Evolutionary conservation across 2,113 vertebrate genomes (phyloP).

Genomic region (Chlamydotis undulata): DNA sequence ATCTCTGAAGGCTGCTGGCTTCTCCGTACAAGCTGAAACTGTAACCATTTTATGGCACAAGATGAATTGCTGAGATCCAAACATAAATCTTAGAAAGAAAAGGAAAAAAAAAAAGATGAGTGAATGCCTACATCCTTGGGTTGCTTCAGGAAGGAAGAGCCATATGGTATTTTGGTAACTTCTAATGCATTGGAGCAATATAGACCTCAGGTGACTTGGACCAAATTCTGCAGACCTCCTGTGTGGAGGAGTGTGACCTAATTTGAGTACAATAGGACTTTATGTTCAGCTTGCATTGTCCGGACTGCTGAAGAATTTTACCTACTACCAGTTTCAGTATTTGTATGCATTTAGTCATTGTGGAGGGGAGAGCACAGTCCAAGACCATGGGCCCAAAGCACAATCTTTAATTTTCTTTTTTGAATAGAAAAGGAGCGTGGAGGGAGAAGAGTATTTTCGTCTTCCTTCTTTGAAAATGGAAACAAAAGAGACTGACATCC

Average conservation of each 20-base stretch:
- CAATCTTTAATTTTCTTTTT: background rate
- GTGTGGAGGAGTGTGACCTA: background rate
- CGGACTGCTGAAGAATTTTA: background rate
- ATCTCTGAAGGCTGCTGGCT: conserved; percentile 34
- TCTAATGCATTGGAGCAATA: background rate
- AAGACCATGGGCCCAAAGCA: background rate
- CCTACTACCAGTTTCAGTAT: background rate
- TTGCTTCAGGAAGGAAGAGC: background rate
- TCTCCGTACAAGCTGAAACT: conserved; percentile 25
- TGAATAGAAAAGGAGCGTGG: background rate
- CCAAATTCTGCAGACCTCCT: background rate
- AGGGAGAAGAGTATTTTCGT: background rate
- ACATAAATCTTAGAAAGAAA: conserved; percentile 29
- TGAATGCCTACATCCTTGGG: background rate
- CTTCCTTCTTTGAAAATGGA: conserved; percentile 11
- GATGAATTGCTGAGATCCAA: conserved; percentile 22
- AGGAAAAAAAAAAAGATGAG: background rate
- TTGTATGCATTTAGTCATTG: background rate
- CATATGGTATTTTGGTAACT: background rate
- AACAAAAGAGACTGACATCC: conserved; percentile 6
- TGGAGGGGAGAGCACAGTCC: background rate
- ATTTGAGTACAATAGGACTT: background rate
- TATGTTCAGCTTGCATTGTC: background rate
- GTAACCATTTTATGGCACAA: conserved; percentile 17
- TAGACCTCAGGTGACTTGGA: background rate